These are phyloP conservation scores for Dasyprocta punctata DNA, from an alignment of 2,113 vertebrate genomes.

Conservation along the genomic window DNA sequence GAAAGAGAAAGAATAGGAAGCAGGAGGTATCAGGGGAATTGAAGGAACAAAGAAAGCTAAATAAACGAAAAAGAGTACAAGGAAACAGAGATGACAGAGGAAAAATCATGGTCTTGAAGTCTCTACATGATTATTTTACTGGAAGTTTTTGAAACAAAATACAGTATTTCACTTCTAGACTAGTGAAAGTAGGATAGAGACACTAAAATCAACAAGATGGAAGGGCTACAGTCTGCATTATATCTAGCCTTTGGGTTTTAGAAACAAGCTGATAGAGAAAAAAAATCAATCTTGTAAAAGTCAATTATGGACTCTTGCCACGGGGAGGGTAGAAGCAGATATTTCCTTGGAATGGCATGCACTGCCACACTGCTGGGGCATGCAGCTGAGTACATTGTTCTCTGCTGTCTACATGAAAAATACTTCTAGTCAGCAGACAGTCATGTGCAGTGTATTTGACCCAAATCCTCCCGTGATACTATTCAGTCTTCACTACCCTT, in stretches of 20 bases:
- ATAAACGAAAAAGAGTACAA: background rate
- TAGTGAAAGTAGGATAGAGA: background rate
- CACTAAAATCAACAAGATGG: background rate
- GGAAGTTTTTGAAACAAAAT: background rate
- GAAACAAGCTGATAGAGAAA: background rate
- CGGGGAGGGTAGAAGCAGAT: background rate
- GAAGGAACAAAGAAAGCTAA: background rate
- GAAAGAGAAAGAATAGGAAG: background rate
- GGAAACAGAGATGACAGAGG: background rate
- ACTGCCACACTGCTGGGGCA: background rate
- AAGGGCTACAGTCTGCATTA: background rate
- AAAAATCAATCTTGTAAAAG: background rate
- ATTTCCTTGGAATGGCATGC: background rate
- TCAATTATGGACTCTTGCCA: background rate
- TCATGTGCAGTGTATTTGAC: constrained; percentile 9
- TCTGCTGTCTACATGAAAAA: constrained; percentile 20
- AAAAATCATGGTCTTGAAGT: background rate
- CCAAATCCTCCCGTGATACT: background rate
- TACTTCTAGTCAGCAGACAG: constrained; percentile 63
- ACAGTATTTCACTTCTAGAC: background rate
- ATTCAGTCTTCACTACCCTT: background rate
- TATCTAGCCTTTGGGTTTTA: background rate
- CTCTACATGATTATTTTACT: background rate
- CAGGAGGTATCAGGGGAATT: background rate
- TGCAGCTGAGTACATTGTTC: background rate